A percentile compares a stretch with the other conserved stretches of the same genome.
Conservation (phyloP, 2,113 vertebrate species). For the Pseudorhombus dupliciocellatus region DNA sequence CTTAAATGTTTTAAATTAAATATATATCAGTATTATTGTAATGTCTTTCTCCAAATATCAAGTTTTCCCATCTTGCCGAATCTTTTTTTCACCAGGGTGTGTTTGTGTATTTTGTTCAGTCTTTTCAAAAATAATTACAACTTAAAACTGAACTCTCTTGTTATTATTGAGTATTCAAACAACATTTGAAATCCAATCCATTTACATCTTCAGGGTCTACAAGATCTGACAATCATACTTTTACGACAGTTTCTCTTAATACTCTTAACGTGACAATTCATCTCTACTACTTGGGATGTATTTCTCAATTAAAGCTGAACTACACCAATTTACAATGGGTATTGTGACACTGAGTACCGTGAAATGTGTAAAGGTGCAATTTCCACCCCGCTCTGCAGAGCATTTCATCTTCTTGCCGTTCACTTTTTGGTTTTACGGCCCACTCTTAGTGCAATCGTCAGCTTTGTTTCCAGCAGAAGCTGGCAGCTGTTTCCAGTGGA, state of each 20-base stretch:
- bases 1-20: too few species aligned
- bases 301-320: background rate
- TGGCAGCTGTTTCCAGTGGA: background rate
- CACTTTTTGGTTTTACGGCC: constrained; percentile 8
- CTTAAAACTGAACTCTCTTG: too few species aligned
- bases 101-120: too few species aligned
- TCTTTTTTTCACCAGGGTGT: too few species aligned
- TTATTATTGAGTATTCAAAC: too few species aligned
- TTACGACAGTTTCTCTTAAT: background rate
- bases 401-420: background rate
- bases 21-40: too few species aligned
- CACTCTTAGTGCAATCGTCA: background rate
- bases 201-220: too few species aligned
- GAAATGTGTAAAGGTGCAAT: background rate
- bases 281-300: background rate
- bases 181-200: too few species aligned
- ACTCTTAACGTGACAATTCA: background rate
- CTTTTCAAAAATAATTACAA: too few species aligned
- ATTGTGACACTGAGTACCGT: background rate
- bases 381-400: background rate
- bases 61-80: too few species aligned
- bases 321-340: background rate
- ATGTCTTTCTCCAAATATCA: too few species aligned
- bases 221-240: too few species aligned
- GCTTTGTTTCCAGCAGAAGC: background rate